Conservation (phyloP, 2,888 invertebrate genomes). For the Lepidocyrtinus sp. region DNA sequence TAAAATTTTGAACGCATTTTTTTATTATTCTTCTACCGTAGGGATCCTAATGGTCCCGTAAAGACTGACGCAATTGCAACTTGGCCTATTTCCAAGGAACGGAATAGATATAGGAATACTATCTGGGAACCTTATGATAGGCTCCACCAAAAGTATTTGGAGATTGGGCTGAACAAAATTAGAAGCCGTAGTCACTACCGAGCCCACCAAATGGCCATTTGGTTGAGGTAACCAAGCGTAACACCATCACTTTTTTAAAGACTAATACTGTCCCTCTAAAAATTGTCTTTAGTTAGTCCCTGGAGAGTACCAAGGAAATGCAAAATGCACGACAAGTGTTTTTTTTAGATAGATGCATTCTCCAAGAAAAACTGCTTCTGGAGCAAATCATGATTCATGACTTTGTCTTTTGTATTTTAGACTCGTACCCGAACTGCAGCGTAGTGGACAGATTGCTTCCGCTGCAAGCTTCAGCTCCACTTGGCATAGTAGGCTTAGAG, state of each 20-base stretch:
- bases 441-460: constrained; percentile 67
- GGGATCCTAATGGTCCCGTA: constrained; percentile 86
- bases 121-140: constrained; percentile 95
- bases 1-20: constrained; percentile 21
- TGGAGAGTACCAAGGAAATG: too few species aligned
- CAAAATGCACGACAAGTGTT: too few species aligned
- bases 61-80: constrained; percentile 77
- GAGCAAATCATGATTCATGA: constrained; percentile 57
- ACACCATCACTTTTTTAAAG: too few species aligned
- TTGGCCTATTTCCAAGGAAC: constrained; percentile 86
- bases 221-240: constrained; percentile 81
- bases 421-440: constrained; percentile 68
- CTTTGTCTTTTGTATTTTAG: constrained; percentile 55
- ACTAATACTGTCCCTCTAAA: too few species aligned
- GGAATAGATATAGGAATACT: constrained; percentile 86
- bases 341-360: too few species aligned
- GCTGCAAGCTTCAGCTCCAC: constrained; percentile 66
- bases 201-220: constrained; percentile 91
- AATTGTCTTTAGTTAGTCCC: too few species aligned
- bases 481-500: constrained; percentile 69
- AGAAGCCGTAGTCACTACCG: constrained; percentile 81
- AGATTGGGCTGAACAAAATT: constrained; percentile 76
- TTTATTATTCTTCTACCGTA: constrained; percentile 72
- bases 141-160: constrained; percentile 92
- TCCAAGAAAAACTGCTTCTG: constrained; percentile 50